Percentiles rank a stretch among this genome's conserved stretches.
These are phyloP conservation scores for Polypterus senegalus DNA, from an alignment of 2,113 vertebrate genomes.

Conservation along the genomic window DNA sequence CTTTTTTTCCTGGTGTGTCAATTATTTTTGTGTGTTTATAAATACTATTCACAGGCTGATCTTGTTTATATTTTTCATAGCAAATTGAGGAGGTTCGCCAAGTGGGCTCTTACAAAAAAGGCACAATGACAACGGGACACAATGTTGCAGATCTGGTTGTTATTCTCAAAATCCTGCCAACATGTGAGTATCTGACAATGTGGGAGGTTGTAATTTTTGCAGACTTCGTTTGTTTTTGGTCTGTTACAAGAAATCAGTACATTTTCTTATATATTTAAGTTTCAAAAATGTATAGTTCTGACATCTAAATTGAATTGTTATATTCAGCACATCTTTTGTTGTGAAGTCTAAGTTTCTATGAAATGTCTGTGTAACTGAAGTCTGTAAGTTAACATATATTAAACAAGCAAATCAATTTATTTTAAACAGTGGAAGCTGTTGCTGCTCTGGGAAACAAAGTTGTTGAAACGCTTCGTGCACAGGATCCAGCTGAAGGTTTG, in stretches of 20 bases:
- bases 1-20: too few species aligned
- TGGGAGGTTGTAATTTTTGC: too few species aligned
- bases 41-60: too few species aligned
- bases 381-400: too few species aligned
- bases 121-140: slow-evolving; percentile 90
- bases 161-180: slow-evolving; percentile 92
- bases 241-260: neutral
- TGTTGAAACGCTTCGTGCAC: slow-evolving; percentile 78
- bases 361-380: too few species aligned
- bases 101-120: slow-evolving; percentile 96
- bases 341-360: too few species aligned
- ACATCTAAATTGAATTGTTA: too few species aligned
- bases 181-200: slow-evolving; percentile 53
- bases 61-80: slow-evolving; percentile 30
- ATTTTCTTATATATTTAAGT: too few species aligned
- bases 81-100: slow-evolving; percentile 97
- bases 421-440: slow-evolving; percentile 78
- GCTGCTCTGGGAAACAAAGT: slow-evolving; percentile 90
- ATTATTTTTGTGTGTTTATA: too few species aligned
- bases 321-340: too few species aligned
- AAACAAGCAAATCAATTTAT: too few species aligned
- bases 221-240: neutral
- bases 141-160: slow-evolving; percentile 93
- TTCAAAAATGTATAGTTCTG: too few species aligned
- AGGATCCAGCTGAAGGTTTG: slow-evolving; percentile 82